Base-by-base conservation (phyloP, 2,888 invertebrate species). In the Omphaloscelis lunosa region DNA sequence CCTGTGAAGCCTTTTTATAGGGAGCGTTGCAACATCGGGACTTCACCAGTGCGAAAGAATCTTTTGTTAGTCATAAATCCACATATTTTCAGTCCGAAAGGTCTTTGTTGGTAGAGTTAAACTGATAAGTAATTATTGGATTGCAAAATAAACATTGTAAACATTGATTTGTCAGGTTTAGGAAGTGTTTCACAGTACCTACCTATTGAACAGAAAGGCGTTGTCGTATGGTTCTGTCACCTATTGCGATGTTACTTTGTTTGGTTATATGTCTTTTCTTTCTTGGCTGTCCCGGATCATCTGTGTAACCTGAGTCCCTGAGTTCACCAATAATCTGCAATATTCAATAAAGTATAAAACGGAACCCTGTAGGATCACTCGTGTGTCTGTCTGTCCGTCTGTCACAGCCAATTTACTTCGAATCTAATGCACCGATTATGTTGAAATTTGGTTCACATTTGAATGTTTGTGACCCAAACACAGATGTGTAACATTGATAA, bases 1-100 rank as follows among this genome's bases (percentile, higher is more conserved):
- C 41, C 61, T 63, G 67, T 39, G n/a, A 23, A 51, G 23, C 7
- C 23, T 51, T 76, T 77, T 73, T 87, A 88, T 88, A 87, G 58
- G 11, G 34, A 76, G 4, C 45, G 29, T 63, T 62, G 29, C 15
- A 27, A 62, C 48, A 41, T n/a, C 59, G 82, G 90, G 86, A 85
- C 83, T 85, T 84, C 56, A 85, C 86, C 77, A 6, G 11, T 15
- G 27, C 17, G 41, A 9, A 39, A 41, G 12, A 23, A 63, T 51
- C n/a, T 41, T 69, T 80, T 80, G 53, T 82, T 39, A 53, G 15
- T 72, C 27, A 72, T n/a, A 29, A 61, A 39, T 45, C 27, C 34
- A 48, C 8, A 51, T 48, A 6, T 75, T 56, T 72, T 51, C 12
- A n/a, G 34, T 53, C 29, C 56, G 15, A 15, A 61, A n/a, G 23